Evolutionary conservation across 2,113 vertebrate genomes (phyloP), one percentile per base, ranked within the genome.

Genomic region (Actenoides hombroni): DNA sequence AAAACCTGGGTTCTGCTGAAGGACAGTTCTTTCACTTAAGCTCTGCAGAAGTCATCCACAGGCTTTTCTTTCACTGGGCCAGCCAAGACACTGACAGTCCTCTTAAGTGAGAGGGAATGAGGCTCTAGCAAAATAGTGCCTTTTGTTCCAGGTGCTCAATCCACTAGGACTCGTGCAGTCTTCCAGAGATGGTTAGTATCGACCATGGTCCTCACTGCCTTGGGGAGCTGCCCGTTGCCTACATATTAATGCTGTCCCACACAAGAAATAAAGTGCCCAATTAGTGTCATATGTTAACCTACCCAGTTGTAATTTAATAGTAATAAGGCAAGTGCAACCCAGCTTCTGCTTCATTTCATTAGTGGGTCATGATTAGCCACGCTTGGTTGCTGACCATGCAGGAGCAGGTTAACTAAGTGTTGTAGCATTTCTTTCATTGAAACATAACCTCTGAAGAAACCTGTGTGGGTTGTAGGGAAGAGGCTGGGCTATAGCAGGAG

Each of bases 291-390:
- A 4, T 20, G 35, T 82, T 88, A 54, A 49, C 49, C 70, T 76
- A n/a, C 35, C 49, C 17, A 26, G 49, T 40, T 83, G 80, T 61
- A 73, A 89, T 67, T 56, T 20, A 82, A 39, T 37, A 69, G 61
- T 29, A 37, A 59, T 16, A 16, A 92, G 75, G 28, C 79, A 69
- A 49, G 40, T 24, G 44, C 74, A 79, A 6, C 17, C 8, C 83
- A 69, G 49, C 86, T 94, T 93, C 92, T 86, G 63, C 91, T 88
- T 96, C 64, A 23, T 83, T 94, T 92, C 70, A 2, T 94, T 94
- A 83, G 70, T 86, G 78, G 94, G 89, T 94, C 91, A 42, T 35
- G 59, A 25, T 89, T 88, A 92, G 63, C 54, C 81, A 63, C 15
- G 40, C 77, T 57, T 88, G 64, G 40, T 63, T 78, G 86, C 68